Base-by-base conservation (phyloP, 2,113 vertebrate genomes). In the Platanista minor region DNA sequence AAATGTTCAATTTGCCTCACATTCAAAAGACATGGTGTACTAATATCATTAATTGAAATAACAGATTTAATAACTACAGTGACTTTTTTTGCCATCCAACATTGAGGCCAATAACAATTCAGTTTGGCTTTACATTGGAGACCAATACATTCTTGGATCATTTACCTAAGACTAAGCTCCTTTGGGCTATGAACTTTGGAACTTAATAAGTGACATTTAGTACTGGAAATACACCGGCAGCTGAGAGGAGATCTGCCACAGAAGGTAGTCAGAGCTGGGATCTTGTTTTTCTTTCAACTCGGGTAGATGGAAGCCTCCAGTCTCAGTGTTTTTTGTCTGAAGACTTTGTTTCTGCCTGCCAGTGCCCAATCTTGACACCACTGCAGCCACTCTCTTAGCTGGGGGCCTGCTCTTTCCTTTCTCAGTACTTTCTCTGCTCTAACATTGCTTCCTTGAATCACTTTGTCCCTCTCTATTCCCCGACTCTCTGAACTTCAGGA, bases 151-250 rank as follows among this genome's bases (percentile, higher is more conserved):
- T 96, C 81, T 96, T 97, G 86, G 59, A 84, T 25, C 29, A 82
- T 78, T 95, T 81, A 61, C 15, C 71, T 89, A 72, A 67, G 31
- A 92, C 61, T 87, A 82, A 78, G 57, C 8, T 86, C 62, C 86
- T 96, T 77, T 46, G 43, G 84, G 82, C 31, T 92, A 93, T 77
- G 96, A 92, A 90, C 33, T 69, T 96, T 92, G 95, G 88, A 97
- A 94, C 6, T 21, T 67, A 91, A 43, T 8, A 62, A 87, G 15
- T 83, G 62, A 71, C 59, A 91, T 69, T 94, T 69, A 25, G 52
- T 80, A 5, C 67, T 94, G 89, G 62, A 97, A 96, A 71, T 87
- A 41, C 61, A 87, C 29, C 7, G 3, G 4, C 31, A 46, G 39
- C 62, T 6, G 7, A 89, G 93, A 97, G 67, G 46, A 71, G 91